Conservation (phyloP, 2,888 invertebrate genomes). For the Mythimna lalbum region DNA sequence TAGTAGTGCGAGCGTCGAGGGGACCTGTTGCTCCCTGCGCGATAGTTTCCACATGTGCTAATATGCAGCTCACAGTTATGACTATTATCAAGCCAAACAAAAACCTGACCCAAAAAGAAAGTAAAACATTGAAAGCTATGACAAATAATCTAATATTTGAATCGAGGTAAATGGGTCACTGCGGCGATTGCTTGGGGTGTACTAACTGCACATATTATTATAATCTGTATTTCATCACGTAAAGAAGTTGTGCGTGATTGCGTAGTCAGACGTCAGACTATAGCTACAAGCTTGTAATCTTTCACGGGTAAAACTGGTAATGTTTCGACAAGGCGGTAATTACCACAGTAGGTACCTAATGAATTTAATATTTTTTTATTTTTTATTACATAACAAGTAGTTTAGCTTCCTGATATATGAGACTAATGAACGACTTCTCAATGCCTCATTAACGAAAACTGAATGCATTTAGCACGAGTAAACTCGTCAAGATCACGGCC, state of each 20-base stretch:
- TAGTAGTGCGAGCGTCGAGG: conserved; percentile 39
- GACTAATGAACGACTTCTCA: conserved; percentile 1
- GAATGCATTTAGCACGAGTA: conserved; percentile 5
- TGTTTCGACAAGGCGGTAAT: no score
- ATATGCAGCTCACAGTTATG: conserved; percentile 13
- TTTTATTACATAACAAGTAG: neutral
- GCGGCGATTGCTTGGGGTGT: conserved; percentile 26
- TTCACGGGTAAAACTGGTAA: neutral
- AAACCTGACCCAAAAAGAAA: conserved; percentile 29
- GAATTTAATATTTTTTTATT: neutral
- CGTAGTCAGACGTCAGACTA: conserved; percentile 1
- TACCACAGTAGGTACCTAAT: neutral
- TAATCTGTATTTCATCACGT: neutral
- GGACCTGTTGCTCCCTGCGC: conserved; percentile 48
- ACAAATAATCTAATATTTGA: conserved; percentile 1
- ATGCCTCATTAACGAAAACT: neutral
- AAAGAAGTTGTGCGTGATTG: neutral
- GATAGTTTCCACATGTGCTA: conserved; percentile 20
- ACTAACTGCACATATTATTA: neutral
- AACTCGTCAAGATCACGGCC: conserved; percentile 14
- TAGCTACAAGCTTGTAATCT: neutral
- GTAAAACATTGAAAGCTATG: conserved; percentile 10
- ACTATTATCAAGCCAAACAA: neutral
- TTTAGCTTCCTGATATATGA: neutral
- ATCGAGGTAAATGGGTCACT: conserved; percentile 48